Percentiles rank a stretch among this genome's conserved stretches.
Conservation (phyloP, 37 sponge, comb jelly and placozoan genomes). For the Oscarella lobularis region DNA sequence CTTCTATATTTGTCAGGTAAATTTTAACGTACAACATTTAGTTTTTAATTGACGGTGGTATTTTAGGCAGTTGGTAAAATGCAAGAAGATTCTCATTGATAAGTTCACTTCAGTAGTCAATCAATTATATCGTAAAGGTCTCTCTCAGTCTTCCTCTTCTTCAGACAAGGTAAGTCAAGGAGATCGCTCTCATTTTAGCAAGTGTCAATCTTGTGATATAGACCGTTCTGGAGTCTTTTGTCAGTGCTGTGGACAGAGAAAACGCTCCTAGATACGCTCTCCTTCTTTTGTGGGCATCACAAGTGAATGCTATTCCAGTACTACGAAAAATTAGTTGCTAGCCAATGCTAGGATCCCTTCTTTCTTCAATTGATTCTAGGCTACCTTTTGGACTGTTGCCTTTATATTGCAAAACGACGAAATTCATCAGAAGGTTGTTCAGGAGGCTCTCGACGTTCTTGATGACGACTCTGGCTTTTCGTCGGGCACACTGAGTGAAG, state of each 20-base stretch:
- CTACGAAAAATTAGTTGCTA: too few relatives aligned
- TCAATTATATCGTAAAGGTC: too few relatives aligned
- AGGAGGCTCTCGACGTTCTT: constrained; percentile 23
- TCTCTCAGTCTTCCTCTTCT: too few relatives aligned
- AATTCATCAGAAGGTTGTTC: constrained; percentile 5
- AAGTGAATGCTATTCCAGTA: constrained; percentile 73
- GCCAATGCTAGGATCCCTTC: too few relatives aligned
- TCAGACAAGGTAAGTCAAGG: too few relatives aligned
- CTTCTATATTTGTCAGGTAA: constrained; percentile 51
- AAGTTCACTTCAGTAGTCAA: neutral
- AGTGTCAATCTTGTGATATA: neutral
- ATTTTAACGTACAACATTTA: too few relatives aligned
- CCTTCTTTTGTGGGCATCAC: constrained; percentile 75
- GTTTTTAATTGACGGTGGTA: too few relatives aligned
- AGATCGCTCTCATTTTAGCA: too few relatives aligned
- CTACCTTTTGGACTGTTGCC: constrained; percentile 38
- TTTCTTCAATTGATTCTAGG: too few relatives aligned
- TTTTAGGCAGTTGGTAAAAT: neutral
- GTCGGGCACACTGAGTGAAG: too few relatives aligned
- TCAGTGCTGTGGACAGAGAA: constrained; percentile 18
- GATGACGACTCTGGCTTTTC: too few relatives aligned
- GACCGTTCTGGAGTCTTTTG: constrained; percentile 27
- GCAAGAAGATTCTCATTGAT: neutral
- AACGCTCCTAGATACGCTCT: constrained; percentile 52
- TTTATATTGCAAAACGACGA: constrained; percentile 19